phyloP scores from a whole-genome alignment of 64 coral and sea anemone species.

The Cladopsammia gracilis region DNA sequence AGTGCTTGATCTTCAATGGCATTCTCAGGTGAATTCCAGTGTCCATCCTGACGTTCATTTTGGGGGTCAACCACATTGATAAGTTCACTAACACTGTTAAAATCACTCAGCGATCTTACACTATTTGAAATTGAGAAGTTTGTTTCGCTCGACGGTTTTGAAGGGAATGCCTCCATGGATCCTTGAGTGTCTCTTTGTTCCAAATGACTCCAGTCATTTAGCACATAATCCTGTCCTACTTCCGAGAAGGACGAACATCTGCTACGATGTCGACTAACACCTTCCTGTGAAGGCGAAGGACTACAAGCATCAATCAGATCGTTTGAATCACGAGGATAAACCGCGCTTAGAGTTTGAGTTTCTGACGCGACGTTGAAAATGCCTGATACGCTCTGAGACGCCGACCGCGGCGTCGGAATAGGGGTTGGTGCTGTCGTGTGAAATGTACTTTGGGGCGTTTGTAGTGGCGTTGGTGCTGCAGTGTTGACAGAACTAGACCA shows the following conservation, averaged over 20 bases:
- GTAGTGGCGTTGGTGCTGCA: background rate
- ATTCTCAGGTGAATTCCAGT: constrained; percentile 25
- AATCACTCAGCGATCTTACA: constrained; percentile 15
- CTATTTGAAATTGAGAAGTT: constrained; percentile 9
- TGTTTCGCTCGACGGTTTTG: constrained; percentile 17
- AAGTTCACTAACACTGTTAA: constrained; percentile 37
- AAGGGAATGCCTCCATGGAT: background rate
- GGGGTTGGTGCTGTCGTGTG: constrained; percentile 25
- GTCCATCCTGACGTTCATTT: background rate
- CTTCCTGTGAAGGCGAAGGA: constrained; percentile 1
- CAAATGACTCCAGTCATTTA: constrained; percentile 2
- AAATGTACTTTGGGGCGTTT: constrained; percentile 9
- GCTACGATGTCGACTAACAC: background rate
- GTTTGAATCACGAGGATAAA: background rate
- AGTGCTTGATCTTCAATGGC: background rate
- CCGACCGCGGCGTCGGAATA: background rate
- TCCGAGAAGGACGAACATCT: constrained; percentile 11
- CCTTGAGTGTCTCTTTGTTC: background rate
- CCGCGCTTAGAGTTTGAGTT: background rate
- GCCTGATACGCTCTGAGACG: background rate
- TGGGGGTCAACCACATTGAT: background rate
- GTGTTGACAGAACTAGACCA: constrained; percentile 34
- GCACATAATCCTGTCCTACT: constrained; percentile 1
- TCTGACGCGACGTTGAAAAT: background rate
- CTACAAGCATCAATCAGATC: background rate